These are phyloP conservation scores for Perccottus glenii DNA, from an alignment of 2,113 vertebrate genomes.

Conservation along the genomic window DNA sequence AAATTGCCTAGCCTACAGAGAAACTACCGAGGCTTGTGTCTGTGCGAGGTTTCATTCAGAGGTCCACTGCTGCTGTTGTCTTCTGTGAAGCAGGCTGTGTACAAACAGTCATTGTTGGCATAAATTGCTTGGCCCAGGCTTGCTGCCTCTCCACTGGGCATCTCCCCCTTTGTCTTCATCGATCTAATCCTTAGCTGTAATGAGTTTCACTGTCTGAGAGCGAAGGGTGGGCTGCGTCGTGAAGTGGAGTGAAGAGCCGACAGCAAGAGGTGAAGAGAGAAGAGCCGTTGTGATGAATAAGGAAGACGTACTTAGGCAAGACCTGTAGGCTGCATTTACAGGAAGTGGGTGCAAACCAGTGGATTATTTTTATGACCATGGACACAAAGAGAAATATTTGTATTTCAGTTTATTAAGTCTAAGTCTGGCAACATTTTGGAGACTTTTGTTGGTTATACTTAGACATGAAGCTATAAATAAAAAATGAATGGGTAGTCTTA, in stretches of 20 bases:
- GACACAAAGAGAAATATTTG: neutral
- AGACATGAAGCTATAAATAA: too few species aligned
- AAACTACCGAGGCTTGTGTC: conserved; percentile 3
- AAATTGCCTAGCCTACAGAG: neutral
- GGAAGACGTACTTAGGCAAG: neutral
- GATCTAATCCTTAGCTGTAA: conserved; percentile 76
- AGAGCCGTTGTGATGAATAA: conserved; percentile 31
- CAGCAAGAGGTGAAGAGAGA: too few species aligned
- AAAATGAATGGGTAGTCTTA: too few species aligned
- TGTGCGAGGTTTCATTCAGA: conserved; percentile 13
- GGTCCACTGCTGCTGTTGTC: conserved; percentile 45
- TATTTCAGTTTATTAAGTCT: neutral
- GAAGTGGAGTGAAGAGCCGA: conserved; percentile 44
- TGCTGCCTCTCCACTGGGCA: conserved; percentile 62
- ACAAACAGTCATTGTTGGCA: conserved; percentile 72
- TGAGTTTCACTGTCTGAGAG: conserved; percentile 73
- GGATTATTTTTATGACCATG: neutral
- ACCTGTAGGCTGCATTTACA: neutral
- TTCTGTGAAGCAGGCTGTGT: conserved; percentile 42
- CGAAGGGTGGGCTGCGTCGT: conserved; percentile 37
- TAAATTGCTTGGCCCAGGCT: conserved; percentile 73
- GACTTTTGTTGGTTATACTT: too few species aligned
- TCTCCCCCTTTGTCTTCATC: conserved; percentile 58
- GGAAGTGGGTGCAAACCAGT: neutral
- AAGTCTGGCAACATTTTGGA: too few species aligned